Evolutionary conservation across 2,888 invertebrate genomes (phyloP).

Genomic region (Cyclophora albipunctata): DNA sequence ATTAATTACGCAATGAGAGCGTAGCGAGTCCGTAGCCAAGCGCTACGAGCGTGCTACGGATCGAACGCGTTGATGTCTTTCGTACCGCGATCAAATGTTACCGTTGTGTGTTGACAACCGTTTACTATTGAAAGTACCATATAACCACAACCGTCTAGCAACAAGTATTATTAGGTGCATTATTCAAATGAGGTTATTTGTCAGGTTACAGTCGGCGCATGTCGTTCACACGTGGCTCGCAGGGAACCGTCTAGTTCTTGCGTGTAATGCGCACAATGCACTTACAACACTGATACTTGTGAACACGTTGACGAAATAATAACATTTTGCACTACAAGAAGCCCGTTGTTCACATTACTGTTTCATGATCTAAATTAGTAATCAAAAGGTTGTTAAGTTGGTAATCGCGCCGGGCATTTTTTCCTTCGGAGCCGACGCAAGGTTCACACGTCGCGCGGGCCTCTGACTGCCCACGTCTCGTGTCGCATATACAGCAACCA

Average conservation of each 20-base stretch:
- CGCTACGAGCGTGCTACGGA: constrained; percentile 11
- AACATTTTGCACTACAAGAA: too few relatives aligned
- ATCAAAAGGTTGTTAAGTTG: too few relatives aligned
- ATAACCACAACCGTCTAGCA: not conserved
- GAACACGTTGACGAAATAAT: not conserved
- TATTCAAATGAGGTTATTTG: not conserved
- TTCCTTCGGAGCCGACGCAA: too few relatives aligned
- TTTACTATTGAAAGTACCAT: not conserved
- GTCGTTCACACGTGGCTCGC: too few relatives aligned
- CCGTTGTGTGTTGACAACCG: not conserved
- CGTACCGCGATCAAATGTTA: not conserved
- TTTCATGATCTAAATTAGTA: too few relatives aligned
- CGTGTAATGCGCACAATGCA: not conserved
- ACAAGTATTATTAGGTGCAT: not conserved
- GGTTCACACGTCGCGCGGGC: too few relatives aligned
- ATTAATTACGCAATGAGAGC: not conserved
- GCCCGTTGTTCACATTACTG: too few relatives aligned
- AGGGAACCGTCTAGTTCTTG: not conserved
- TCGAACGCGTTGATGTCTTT: constrained; percentile 32
- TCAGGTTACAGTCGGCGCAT: not conserved
- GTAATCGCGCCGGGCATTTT: too few relatives aligned
- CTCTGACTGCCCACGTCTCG: too few relatives aligned
- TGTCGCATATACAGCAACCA: too few relatives aligned
- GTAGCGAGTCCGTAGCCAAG: constrained; percentile 19
- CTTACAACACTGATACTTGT: not conserved